phyloP scores from a whole-genome alignment of 2,888 invertebrate genomes.

The Sphaerophoria rueppellii region DNA sequence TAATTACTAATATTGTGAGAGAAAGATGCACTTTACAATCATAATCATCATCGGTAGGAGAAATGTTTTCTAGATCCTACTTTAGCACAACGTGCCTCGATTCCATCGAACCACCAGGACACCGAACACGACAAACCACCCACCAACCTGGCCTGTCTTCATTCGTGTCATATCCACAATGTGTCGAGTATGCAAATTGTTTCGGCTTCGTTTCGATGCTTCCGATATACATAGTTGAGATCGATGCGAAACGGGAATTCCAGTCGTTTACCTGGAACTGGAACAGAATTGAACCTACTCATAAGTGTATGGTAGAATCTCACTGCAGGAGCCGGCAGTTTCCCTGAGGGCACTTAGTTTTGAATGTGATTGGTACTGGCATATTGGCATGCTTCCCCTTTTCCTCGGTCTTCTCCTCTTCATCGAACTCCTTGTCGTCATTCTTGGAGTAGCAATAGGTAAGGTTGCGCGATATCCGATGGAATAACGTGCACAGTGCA shows the following conservation, averaged over 20 bases:
- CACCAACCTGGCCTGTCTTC: neutral
- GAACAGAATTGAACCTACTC: constrained; percentile 3
- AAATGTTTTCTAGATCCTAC: constrained; percentile 46
- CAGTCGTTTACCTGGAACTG: neutral
- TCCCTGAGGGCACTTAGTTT: constrained; percentile 44
- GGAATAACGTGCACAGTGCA: constrained; percentile 22
- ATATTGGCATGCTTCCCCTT: constrained; percentile 56
- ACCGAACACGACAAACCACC: neutral
- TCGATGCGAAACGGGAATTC: constrained; percentile 41
- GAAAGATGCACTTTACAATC: no score
- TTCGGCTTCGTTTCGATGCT: constrained; percentile 40
- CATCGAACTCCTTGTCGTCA: neutral
- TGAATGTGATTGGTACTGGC: constrained; percentile 63
- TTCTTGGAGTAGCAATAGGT: neutral
- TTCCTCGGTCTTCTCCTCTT: neutral
- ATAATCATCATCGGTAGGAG: neutral
- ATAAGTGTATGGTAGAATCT: constrained; percentile 5
- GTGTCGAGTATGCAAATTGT: constrained; percentile 66
- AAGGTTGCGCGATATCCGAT: neutral
- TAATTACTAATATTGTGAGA: no score
- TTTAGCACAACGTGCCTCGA: constrained; percentile 33
- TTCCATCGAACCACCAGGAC: neutral
- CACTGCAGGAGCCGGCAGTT: constrained; percentile 30
- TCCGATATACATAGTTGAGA: constrained; percentile 18
- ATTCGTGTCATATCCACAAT: constrained; percentile 33